phyloP scores from a whole-genome alignment of 2,797 vertebrate genomes.

The Tauraco hartlaubi region DNA sequence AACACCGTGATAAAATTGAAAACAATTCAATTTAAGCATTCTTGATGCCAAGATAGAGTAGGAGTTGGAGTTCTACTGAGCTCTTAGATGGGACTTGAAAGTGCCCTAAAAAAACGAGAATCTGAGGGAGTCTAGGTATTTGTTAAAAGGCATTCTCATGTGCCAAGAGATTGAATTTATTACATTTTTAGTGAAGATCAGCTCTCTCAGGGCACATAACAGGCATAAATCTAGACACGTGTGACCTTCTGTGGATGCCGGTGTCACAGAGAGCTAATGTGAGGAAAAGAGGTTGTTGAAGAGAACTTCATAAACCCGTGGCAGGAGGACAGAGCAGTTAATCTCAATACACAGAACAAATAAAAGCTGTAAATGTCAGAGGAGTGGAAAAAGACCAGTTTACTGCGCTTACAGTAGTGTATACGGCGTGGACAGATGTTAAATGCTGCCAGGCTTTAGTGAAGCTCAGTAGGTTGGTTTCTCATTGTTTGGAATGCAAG shows the following conservation, averaged over 20 bases:
- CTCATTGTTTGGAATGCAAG: background rate
- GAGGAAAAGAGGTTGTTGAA: background rate
- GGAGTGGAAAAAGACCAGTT: background rate
- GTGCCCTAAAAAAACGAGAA: background rate
- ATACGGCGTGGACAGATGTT: rapidly evolving
- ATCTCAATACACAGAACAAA: background rate
- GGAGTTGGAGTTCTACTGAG: background rate
- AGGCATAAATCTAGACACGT: background rate
- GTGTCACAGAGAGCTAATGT: background rate
- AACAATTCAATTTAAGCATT: background rate
- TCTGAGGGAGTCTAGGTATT: background rate
- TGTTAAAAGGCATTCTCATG: background rate
- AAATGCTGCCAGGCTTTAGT: background rate
- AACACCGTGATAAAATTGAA: background rate
- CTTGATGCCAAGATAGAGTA: background rate
- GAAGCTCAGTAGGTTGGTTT: background rate
- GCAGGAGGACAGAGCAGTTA: background rate
- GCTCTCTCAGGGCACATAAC: rapidly evolving
- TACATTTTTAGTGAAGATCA: background rate
- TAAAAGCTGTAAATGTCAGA: background rate
- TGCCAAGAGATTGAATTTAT: background rate
- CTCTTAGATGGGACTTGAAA: background rate
- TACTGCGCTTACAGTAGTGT: background rate
- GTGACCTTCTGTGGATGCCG: background rate
- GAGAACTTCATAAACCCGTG: background rate